Conservation (phyloP, 2,797 vertebrate genomes). For the Sebastes jordani region DNA sequence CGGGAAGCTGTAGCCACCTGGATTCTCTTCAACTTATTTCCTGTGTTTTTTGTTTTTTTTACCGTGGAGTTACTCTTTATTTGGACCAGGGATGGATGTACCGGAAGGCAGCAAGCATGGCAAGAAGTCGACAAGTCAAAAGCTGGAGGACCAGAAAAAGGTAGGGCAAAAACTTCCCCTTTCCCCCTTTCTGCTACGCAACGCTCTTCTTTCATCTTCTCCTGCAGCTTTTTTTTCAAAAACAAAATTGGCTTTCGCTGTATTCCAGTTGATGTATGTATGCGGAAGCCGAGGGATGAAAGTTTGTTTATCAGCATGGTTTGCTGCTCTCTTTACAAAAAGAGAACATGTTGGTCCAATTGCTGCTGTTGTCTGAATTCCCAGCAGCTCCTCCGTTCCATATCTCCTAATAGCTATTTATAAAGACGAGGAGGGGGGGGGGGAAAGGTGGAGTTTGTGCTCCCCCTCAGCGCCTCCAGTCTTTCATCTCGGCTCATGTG, state of each 20-base stretch:
- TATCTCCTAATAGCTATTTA: conserved; percentile 66
- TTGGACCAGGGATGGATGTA: conserved; percentile 92
- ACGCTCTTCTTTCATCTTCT: not conserved
- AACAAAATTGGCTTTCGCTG: not conserved
- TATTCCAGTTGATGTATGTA: not conserved
- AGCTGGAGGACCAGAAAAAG: conserved; percentile 99
- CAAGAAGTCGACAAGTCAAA: conserved; percentile 96
- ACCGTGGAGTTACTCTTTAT: conserved; percentile 76
- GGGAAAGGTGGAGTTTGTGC: conserved; percentile 21
- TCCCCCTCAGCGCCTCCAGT: conserved; percentile 23
- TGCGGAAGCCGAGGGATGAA: conserved; percentile 14
- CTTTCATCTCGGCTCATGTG: conserved; percentile 58
- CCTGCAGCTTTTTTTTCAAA: not conserved
- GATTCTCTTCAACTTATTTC: conserved; percentile 41
- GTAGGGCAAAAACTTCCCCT: conserved; percentile 74
- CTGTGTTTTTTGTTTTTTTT: conserved; percentile 26
- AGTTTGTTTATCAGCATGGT: conserved; percentile 31
- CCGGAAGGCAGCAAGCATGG: conserved; percentile 94
- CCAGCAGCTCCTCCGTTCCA: conserved; percentile 42
- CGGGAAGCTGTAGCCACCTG: conserved; percentile 71
- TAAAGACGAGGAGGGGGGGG: conserved; percentile 27
- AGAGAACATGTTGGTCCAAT: conserved; percentile 44
- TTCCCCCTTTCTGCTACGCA: not conserved
- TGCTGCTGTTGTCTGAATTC: conserved; percentile 54
- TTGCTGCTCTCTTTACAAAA: conserved; percentile 49